phyloP scores from a whole-genome alignment of 2,888 invertebrate species.

The Peribatodes rhomboidaria region DNA sequence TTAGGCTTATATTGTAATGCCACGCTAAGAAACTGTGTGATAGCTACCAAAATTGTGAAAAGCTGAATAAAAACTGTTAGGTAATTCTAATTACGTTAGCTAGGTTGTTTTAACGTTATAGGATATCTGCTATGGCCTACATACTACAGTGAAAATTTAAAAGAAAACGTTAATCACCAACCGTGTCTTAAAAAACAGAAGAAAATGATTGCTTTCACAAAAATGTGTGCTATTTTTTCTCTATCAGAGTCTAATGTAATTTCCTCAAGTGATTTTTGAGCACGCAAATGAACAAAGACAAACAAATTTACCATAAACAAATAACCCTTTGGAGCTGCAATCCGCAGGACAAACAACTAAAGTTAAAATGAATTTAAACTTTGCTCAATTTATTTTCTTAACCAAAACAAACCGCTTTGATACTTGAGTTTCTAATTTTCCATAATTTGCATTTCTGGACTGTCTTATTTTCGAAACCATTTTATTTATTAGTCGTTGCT shows the following conservation, averaged over 20 bases:
- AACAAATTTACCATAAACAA: conserved; percentile 6
- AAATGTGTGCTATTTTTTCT: background rate
- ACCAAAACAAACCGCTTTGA: conserved; percentile 7
- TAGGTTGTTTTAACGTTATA: no score
- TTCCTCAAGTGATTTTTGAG: background rate
- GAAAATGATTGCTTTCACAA: no score
- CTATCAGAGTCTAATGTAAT: background rate
- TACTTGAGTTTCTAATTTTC: conserved; percentile 9
- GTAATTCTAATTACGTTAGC: no score
- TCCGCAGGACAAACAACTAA: conserved; percentile 17
- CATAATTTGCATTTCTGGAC: background rate
- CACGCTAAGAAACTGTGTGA: background rate
- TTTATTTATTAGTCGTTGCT: background rate
- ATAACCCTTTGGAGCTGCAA: conserved; percentile 14
- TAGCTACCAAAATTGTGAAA: background rate
- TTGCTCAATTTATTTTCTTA: conserved; percentile 11
- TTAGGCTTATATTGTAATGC: no score
- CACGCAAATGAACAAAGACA: background rate
- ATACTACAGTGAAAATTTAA: no score
- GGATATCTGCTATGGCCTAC: no score
- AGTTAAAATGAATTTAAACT: conserved; percentile 19
- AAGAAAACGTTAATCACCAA: no score
- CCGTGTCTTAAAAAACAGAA: no score
- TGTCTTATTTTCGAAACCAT: background rate
- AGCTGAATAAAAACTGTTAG: no score